Conservation (phyloP, 2,113 vertebrate genomes). For the Aptenodytes forsteri region DNA sequence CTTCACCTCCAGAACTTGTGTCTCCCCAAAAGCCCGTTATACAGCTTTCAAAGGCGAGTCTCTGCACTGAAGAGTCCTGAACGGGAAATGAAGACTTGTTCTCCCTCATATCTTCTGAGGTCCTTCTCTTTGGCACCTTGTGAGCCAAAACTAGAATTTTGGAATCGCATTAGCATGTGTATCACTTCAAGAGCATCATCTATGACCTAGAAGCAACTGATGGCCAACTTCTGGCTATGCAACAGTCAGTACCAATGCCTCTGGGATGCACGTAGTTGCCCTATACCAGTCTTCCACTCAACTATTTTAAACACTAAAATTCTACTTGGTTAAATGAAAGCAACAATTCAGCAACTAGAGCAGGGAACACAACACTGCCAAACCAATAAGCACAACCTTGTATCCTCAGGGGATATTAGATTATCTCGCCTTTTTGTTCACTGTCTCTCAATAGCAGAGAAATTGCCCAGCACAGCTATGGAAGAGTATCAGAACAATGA, state of each 20-base stretch:
- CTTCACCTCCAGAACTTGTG: background rate
- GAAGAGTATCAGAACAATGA: background rate
- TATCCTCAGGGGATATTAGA: background rate
- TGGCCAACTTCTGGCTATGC: background rate
- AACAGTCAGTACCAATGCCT: background rate
- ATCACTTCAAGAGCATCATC: background rate
- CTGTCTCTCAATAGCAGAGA: background rate
- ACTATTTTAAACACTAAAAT: background rate
- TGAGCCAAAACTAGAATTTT: background rate
- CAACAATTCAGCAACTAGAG: background rate
- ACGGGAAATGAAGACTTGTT: background rate
- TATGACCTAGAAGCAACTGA: background rate
- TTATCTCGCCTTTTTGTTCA: background rate
- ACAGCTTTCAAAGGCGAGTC: background rate
- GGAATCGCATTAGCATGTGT: rapidly evolving
- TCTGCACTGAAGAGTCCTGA: background rate
- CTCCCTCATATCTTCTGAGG: background rate
- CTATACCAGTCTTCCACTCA: background rate
- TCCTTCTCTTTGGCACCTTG: background rate
- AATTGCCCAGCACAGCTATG: background rate
- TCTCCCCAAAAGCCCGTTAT: background rate
- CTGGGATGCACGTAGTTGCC: rapidly evolving
- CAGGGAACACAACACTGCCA: background rate
- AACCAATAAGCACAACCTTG: background rate
- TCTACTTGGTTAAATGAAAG: background rate